phyloP scores from a whole-genome alignment of 2,888 invertebrate genomes.

The Malacosoma neustria region DNA sequence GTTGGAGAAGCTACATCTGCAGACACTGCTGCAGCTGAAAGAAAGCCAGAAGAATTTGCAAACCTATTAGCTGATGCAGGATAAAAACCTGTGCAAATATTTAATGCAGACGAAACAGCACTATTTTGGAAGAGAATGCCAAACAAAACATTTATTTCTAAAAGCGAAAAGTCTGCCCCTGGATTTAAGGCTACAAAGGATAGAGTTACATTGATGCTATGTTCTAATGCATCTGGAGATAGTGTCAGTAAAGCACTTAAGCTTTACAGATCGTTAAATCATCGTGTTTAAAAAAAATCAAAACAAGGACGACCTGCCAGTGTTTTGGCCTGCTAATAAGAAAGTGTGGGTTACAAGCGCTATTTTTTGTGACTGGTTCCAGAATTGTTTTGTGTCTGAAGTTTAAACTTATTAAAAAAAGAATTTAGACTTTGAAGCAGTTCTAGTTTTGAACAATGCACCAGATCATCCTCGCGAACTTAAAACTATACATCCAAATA shows the following conservation, averaged over 20 bases:
- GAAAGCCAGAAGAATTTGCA: conserved; percentile 17
- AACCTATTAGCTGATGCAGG: conserved; percentile 9
- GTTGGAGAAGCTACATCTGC: conserved; percentile 16
- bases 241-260: conserved; percentile 9
- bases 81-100: conserved; percentile 16
- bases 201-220: no score
- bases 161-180: conserved; percentile 10
- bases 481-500: no score
- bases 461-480: no score
- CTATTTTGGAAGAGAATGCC: conserved; percentile 19
- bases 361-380: conserved; percentile 19
- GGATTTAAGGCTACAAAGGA: no score
- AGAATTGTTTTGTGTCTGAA: conserved; percentile 13
- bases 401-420: conserved; percentile 11
- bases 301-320: conserved; percentile 17
- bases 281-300: no score
- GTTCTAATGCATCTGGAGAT: no score
- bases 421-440: no score
- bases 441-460: no score
- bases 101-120: conserved; percentile 10
- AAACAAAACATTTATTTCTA: conserved; percentile 17
- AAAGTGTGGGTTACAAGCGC: conserved; percentile 20
- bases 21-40: conserved; percentile 17
- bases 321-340: conserved; percentile 21
- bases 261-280: no score